These are phyloP conservation scores for Elephas maximus DNA, from an alignment of 2,113 vertebrate species.

Conservation along the genomic window DNA sequence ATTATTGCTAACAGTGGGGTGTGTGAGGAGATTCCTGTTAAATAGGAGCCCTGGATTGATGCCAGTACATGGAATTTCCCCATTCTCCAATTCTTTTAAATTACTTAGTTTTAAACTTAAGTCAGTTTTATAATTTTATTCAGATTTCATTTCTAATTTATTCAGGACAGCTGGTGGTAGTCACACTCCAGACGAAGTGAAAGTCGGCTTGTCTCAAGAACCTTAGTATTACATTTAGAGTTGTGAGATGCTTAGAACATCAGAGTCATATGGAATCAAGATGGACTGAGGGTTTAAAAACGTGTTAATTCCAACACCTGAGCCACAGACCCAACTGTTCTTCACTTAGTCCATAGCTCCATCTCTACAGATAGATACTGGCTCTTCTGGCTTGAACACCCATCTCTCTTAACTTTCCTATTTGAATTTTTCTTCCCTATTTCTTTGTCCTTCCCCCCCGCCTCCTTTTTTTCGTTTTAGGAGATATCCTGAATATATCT, in stretches of 20 bases:
- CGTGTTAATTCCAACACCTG: too few species aligned
- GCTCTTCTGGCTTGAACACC: too few species aligned
- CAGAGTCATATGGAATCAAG: too few species aligned
- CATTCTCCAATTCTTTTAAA: constrained; percentile 1
- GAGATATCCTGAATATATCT: not conserved
- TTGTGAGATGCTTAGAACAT: too few species aligned
- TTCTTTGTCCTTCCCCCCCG: not conserved
- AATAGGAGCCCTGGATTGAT: not conserved
- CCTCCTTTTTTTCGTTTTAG: not conserved
- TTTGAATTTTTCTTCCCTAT: not conserved
- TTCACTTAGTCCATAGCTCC: too few species aligned
- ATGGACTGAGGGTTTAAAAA: too few species aligned
- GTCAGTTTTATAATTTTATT: constrained; percentile 47
- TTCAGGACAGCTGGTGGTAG: not conserved
- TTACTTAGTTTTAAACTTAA: constrained; percentile 38
- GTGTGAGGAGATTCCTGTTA: not conserved
- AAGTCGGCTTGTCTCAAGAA: too few species aligned
- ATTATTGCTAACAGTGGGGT: not conserved
- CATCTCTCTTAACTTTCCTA: not conserved
- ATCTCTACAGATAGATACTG: too few species aligned
- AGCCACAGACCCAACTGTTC: too few species aligned
- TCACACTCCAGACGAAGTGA: not conserved
- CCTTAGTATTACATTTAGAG: too few species aligned
- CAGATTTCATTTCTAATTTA: constrained; percentile 17
- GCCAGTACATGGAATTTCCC: not conserved